phyloP scores from a whole-genome alignment of 2,797 vertebrate genomes.

The Babyrousa celebensis region DNA sequence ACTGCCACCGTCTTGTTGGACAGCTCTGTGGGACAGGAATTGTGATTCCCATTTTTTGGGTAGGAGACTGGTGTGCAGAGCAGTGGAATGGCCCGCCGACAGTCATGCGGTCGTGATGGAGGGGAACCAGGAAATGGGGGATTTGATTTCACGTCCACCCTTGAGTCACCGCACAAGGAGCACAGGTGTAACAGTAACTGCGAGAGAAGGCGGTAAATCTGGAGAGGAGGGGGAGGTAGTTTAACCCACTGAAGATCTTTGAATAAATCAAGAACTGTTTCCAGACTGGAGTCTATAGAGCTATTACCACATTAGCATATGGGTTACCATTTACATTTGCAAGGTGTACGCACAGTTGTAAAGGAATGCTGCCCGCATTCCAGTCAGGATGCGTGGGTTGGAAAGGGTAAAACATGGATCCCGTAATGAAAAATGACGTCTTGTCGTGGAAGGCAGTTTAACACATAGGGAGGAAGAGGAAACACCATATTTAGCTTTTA shows the following conservation, averaged over 20 bases:
- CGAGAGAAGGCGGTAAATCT: neutral
- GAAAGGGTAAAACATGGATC: slow-evolving; percentile 70
- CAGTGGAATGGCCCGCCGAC: neutral
- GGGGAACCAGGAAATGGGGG: neutral
- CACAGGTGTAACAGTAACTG: neutral
- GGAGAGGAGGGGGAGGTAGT: neutral
- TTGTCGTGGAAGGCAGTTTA: slow-evolving; percentile 63
- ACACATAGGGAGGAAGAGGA: slow-evolving; percentile 75
- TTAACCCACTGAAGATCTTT: slow-evolving; percentile 38
- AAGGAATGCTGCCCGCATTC: slow-evolving; percentile 71
- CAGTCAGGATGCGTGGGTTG: slow-evolving; percentile 69
- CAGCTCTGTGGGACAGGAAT: neutral
- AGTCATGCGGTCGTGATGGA: neutral
- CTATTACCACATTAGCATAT: slow-evolving; percentile 69
- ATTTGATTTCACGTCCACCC: neutral
- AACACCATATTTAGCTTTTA: slow-evolving; percentile 84
- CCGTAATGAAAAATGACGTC: slow-evolving; percentile 72
- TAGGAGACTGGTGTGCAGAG: neutral
- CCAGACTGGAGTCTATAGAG: slow-evolving; percentile 30
- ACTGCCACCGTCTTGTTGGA: neutral
- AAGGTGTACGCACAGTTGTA: slow-evolving; percentile 53
- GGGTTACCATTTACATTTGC: slow-evolving; percentile 74
- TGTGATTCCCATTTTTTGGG: neutral
- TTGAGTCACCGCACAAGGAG: neutral
- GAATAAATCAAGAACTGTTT: slow-evolving; percentile 66